These are phyloP conservation scores for Drosophila maculinotata DNA, from an alignment of 2,888 invertebrate genomes.

Conservation along the genomic window DNA sequence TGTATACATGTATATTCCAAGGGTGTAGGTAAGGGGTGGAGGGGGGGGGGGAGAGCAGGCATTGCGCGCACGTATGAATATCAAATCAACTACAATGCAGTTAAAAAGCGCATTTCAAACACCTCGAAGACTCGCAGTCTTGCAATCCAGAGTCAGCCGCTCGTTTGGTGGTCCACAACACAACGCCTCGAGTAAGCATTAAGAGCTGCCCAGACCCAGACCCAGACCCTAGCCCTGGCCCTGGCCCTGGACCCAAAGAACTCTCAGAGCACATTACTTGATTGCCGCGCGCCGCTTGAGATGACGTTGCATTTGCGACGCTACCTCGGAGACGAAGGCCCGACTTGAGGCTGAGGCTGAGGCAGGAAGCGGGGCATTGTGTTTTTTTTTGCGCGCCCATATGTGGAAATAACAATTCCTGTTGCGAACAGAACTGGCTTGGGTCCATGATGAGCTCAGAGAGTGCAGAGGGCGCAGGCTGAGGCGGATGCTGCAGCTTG, in stretches of 20 bases:
- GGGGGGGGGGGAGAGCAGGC: slow-evolving; percentile 1
- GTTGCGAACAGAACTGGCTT: slow-evolving; percentile 53
- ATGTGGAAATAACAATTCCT: slow-evolving; percentile 77
- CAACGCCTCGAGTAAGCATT: slow-evolving; percentile 69
- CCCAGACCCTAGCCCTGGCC: slow-evolving; percentile 17
- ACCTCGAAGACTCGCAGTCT: slow-evolving; percentile 55
- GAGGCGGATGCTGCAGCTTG: slow-evolving; percentile 26
- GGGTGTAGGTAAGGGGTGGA: not conserved
- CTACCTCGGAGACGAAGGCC: slow-evolving; percentile 38
- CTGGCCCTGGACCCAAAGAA: slow-evolving; percentile 19
- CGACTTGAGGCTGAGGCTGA: slow-evolving; percentile 22
- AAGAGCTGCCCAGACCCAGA: slow-evolving; percentile 44
- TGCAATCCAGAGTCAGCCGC: slow-evolving; percentile 47
- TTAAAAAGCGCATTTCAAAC: slow-evolving; percentile 77
- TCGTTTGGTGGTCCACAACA: slow-evolving; percentile 77
- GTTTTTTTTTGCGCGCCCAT: slow-evolving; percentile 59
- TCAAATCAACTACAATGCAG: slow-evolving; percentile 78
- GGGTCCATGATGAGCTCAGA: slow-evolving; percentile 23
- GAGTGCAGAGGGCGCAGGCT: not conserved
- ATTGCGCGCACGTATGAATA: slow-evolving; percentile 64
- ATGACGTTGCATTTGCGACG: slow-evolving; percentile 77
- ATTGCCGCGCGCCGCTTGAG: slow-evolving; percentile 69
- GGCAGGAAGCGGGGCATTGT: slow-evolving; percentile 72
- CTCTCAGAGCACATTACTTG: slow-evolving; percentile 62
- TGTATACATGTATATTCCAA: too few species aligned